Conservation (phyloP, 2,113 vertebrate species). For the Arizona elegans region DNA sequence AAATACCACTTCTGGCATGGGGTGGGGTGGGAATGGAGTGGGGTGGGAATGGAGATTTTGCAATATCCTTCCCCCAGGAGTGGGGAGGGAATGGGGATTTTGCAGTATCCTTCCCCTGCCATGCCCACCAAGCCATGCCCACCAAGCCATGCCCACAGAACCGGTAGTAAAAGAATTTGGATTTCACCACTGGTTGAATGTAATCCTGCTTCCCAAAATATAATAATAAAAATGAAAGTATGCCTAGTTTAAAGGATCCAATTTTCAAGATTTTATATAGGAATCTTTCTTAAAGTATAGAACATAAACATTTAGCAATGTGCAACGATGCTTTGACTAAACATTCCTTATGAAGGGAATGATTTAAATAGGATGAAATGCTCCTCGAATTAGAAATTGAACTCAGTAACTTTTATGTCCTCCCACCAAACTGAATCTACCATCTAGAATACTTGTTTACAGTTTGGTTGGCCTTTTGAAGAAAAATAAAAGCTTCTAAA, state of each 20-base stretch:
- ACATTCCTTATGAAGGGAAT: background rate
- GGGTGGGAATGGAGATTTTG: no score
- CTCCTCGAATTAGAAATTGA: background rate
- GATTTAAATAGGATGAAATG: background rate
- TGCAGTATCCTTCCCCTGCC: no score
- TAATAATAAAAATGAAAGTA: background rate
- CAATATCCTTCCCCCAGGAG: no score
- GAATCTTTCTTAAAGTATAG: background rate
- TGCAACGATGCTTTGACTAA: background rate
- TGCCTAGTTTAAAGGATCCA: background rate
- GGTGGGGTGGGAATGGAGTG: no score
- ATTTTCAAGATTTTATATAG: background rate
- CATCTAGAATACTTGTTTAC: background rate
- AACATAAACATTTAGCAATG: background rate
- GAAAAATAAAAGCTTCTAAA: background rate
- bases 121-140: no score
- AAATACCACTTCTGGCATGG: no score
- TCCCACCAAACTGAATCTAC: background rate
- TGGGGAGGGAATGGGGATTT: no score
- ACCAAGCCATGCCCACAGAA: no score
- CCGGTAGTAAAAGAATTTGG: no score
- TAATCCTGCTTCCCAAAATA: background rate
- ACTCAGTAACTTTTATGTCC: background rate
- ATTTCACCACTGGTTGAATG: background rate
- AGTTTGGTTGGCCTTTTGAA: background rate